Percentiles rank a stretch among this genome's conserved stretches.
Conservation (phyloP, 2,113 vertebrate species). For the Calypte anna region DNA sequence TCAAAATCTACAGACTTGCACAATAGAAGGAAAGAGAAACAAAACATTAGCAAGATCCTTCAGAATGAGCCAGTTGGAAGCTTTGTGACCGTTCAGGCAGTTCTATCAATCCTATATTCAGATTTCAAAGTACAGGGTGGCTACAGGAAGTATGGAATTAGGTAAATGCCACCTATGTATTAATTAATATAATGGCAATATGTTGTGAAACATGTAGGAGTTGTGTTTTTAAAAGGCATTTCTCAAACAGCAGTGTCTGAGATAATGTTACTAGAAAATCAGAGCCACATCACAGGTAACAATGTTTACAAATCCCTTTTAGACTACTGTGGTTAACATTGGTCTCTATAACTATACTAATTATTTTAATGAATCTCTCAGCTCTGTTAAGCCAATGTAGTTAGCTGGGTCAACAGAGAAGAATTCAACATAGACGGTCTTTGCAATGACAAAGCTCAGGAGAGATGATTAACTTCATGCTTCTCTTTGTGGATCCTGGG, state of each 20-base stretch:
- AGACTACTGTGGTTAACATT: neutral
- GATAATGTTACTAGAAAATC: neutral
- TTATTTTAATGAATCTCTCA: neutral
- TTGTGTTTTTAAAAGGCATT: neutral
- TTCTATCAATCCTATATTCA: neutral
- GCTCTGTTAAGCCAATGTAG: neutral
- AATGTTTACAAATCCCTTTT: neutral
- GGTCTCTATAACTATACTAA: neutral
- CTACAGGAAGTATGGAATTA: neutral
- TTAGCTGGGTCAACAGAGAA: neutral
- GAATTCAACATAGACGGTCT: neutral
- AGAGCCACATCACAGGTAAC: neutral
- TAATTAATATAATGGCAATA: neutral
- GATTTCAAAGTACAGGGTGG: neutral
- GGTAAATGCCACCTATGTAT: neutral
- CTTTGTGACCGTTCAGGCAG: neutral
- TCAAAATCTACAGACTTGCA: neutral
- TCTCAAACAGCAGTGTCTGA: neutral
- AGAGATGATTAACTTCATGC: accelerated
- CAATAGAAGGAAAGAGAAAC: neutral
- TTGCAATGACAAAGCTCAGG: neutral
- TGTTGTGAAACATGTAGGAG: neutral
- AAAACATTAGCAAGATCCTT: neutral
- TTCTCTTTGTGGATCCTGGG: neutral
- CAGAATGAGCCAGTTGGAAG: neutral